Percentiles rank a stretch among this genome's conserved stretches.
phyloP scores from a whole-genome alignment of 2,113 vertebrate genomes.

The Pluvialis apricaria region DNA sequence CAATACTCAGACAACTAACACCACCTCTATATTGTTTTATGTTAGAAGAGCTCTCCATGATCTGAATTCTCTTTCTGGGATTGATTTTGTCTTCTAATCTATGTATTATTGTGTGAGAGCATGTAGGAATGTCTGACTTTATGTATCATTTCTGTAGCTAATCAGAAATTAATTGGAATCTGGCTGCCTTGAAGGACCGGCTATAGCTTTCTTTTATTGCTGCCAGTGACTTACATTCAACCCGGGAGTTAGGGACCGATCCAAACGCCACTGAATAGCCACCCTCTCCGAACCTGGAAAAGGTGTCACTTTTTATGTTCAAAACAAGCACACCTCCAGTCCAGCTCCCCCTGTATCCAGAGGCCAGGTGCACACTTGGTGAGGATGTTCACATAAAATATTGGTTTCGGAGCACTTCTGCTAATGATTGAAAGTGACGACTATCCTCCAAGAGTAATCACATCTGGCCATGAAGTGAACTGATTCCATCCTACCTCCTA shows the following conservation, averaged over 20 bases:
- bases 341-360: background rate
- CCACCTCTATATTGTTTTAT: background rate
- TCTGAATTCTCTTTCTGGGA: background rate
- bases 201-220: background rate
- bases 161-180: background rate
- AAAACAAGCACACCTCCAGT: background rate
- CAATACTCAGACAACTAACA: background rate
- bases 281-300: background rate
- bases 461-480: background rate
- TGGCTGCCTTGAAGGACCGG: background rate
- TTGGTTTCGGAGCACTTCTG: background rate
- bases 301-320: background rate
- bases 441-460: background rate
- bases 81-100: conserved; percentile 2
- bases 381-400: background rate
- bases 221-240: background rate
- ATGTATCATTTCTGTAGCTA: background rate
- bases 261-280: background rate
- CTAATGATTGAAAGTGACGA: background rate
- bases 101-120: background rate
- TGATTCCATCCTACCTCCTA: background rate
- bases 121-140: background rate
- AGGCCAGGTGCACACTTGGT: background rate
- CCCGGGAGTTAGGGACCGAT: background rate
- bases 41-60: background rate